These are phyloP conservation scores for Ctena decussata DNA, from an alignment of 2,888 invertebrate genomes.

Conservation along the genomic window DNA sequence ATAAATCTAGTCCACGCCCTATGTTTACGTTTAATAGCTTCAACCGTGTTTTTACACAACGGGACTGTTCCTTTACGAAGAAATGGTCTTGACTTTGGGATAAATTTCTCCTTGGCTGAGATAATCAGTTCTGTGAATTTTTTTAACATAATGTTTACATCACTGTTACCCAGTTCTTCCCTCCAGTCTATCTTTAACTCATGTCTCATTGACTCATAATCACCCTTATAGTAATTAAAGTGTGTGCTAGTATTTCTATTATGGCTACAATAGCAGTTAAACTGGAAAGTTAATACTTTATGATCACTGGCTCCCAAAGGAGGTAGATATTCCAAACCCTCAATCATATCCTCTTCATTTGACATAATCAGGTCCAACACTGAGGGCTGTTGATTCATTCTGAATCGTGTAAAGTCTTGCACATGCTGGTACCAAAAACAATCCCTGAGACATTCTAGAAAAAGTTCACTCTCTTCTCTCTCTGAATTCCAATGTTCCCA, in stretches of 20 bases:
- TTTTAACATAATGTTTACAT: slow-evolving; percentile 11
- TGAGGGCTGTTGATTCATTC: neutral
- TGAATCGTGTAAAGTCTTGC: neutral
- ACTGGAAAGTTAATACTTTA: slow-evolving; percentile 20
- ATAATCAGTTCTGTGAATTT: neutral
- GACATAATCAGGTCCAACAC: slow-evolving; percentile 9
- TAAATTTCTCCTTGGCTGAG: slow-evolving; percentile 15
- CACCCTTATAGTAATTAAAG: slow-evolving; percentile 26
- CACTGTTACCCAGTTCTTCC: neutral
- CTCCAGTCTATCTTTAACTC: slow-evolving; percentile 14
- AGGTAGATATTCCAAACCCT: neutral
- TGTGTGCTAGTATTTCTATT: neutral
- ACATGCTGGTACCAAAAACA: slow-evolving; percentile 11
- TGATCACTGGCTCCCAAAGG: slow-evolving; percentile 48
- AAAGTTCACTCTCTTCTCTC: neutral
- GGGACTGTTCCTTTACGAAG: neutral
- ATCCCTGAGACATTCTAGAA: slow-evolving; percentile 11
- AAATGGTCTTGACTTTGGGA: neutral
- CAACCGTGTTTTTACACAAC: neutral
- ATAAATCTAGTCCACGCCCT: slow-evolving; percentile 20
- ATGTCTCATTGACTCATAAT: slow-evolving; percentile 14
- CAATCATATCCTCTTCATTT: slow-evolving; percentile 23
- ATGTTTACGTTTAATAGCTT: slow-evolving; percentile 12
- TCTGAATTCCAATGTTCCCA: neutral
- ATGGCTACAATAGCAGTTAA: slow-evolving; percentile 21